Conservation (phyloP, 1,140 invertebrate species). For the Oryctes rhinoceros region DNA sequence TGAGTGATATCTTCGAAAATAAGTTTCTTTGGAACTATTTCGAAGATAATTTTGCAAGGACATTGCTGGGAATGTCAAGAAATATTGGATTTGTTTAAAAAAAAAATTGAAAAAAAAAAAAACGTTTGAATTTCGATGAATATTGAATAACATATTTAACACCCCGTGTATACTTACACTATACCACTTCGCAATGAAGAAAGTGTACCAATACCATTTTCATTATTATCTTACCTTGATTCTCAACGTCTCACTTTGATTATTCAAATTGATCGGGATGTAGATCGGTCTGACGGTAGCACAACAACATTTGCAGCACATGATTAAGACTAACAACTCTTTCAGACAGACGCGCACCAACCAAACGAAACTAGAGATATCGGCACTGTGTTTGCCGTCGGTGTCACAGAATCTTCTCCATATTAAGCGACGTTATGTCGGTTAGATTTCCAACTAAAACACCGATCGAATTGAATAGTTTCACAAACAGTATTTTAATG, state of each 20-base stretch:
- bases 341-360: background rate
- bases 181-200: no score
- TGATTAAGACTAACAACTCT: background rate
- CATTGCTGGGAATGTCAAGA: no score
- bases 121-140: no score
- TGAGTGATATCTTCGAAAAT: no score
- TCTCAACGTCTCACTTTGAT: slow-evolving; percentile 29
- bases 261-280: slow-evolving; percentile 40
- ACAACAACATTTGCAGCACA: slow-evolving; percentile 42
- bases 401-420: background rate
- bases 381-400: background rate
- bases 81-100: no score
- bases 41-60: no score
- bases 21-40: no score
- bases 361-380: background rate
- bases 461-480: slow-evolving; percentile 45
- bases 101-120: no score
- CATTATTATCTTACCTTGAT: slow-evolving; percentile 10
- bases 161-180: no score
- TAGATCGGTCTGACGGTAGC: slow-evolving; percentile 40
- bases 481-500: slow-evolving; percentile 46
- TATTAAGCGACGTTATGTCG: background rate
- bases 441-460: background rate
- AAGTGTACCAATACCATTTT: no score
- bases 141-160: no score